These are phyloP conservation scores for Tympanoctomys barrerae DNA, from an alignment of 2,797 vertebrate species.

Conservation along the genomic window DNA sequence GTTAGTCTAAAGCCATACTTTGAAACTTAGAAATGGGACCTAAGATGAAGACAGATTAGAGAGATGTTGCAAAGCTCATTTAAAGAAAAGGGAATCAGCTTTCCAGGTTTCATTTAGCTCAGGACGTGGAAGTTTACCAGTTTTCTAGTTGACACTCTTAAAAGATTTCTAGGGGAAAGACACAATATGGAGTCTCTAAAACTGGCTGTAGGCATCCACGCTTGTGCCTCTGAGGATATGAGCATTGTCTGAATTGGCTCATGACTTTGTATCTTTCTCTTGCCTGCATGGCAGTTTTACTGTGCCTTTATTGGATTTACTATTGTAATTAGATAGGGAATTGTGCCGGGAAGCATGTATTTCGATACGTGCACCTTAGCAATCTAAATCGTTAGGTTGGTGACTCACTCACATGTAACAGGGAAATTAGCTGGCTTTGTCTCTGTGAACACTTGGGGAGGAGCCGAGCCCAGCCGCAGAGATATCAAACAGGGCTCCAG, in stretches of 20 bases:
- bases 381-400: slow-evolving; percentile 64
- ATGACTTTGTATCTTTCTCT: slow-evolving; percentile 57
- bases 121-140: slow-evolving; percentile 38
- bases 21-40: slow-evolving; percentile 83
- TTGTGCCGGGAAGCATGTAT: slow-evolving; percentile 77
- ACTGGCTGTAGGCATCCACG: neutral
- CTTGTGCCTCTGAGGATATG: slow-evolving; percentile 52
- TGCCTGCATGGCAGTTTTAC: slow-evolving; percentile 67
- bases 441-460: slow-evolving; percentile 69
- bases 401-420: slow-evolving; percentile 74
- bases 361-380: slow-evolving; percentile 73
- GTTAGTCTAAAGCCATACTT: slow-evolving; percentile 76
- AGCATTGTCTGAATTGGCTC: slow-evolving; percentile 46
- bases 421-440: slow-evolving; percentile 72
- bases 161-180: slow-evolving; percentile 53
- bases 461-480: slow-evolving; percentile 36
- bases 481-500: neutral
- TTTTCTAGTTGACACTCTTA: slow-evolving; percentile 32
- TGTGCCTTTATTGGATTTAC: slow-evolving; percentile 74
- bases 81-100: slow-evolving; percentile 81
- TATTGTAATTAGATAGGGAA: slow-evolving; percentile 78
- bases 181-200: neutral
- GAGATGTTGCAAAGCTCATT: slow-evolving; percentile 82
- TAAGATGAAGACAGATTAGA: slow-evolving; percentile 81
- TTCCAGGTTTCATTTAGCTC: slow-evolving; percentile 67